Base-by-base conservation (phyloP, 2,797 vertebrate genomes). In the Gymnocypris eckloni region DNA sequence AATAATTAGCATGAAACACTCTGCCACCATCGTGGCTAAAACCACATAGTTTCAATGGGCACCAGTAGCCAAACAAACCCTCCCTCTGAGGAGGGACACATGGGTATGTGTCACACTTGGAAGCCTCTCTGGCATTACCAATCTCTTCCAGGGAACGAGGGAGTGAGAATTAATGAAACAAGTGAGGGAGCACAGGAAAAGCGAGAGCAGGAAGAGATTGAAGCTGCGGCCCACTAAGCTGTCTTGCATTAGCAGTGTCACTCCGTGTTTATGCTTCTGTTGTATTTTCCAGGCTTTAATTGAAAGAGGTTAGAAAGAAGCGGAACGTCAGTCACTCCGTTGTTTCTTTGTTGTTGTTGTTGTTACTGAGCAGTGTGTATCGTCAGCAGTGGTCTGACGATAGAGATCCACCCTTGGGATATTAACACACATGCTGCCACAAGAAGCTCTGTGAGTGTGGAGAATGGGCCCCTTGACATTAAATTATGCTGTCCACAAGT, bases 1-100 rank as follows among this genome's bases (percentile, higher is more conserved):
- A 88, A 91, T 93, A 95, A 96, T 95, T 95, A 95, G 92, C 90
- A 83, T 89, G 90, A 93, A 92, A 93, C 79, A 90, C 87, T 93
- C 92, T 78, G 84, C 94, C 94, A 93, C 92, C 92, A 91, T 90
- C 90, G 50, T 87, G 91, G 92, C 88, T 94, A 88, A 90, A 94
- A 91, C 92, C 91, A 85, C 93, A 93, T 81, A 52, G 91, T 79
- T 86, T 88, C 81, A 87, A 90, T 86, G 90, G 92, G 92, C 92
- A 93, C 91, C 90, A 88, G 91, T 90, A 92, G 91, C 92, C 94
- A 95, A 94, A 93, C 92, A 94, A 94, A 93, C 87, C 81, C 90
- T 88, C 89, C 87, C 89, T 91, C 91, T 91, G 88, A 90, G 88
- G 87, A 86, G 81, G 83, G 75, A 82, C 88, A 82, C 52, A 11